Evolutionary conservation across 2,113 vertebrate genomes (phyloP).

Genomic region (Cervus canadensis): DNA sequence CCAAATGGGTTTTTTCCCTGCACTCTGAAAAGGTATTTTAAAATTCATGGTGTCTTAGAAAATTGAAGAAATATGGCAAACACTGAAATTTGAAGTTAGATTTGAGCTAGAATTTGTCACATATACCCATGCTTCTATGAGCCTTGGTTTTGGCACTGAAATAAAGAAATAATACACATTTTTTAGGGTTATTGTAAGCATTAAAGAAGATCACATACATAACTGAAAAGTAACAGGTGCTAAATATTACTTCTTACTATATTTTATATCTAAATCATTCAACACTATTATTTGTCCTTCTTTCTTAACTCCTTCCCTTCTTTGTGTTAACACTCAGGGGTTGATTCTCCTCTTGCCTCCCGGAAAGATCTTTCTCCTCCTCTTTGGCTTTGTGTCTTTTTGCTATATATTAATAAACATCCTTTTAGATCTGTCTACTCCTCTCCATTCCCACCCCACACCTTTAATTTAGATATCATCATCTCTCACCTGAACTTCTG

Average conservation of each 20-base stretch:
- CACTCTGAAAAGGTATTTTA: not conserved
- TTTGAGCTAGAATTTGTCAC: not conserved
- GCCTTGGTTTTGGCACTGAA: not conserved
- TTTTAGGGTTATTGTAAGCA: not conserved
- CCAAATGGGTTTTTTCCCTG: not conserved
- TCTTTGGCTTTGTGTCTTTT: not conserved
- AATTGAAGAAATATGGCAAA: not conserved
- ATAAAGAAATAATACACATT: not conserved
- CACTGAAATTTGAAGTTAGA: not conserved
- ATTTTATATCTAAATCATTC: not conserved
- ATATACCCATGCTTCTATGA: not conserved
- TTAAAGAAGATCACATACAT: not conserved
- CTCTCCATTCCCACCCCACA: not conserved
- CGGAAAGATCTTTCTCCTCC: not conserved
- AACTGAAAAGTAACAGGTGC: not conserved
- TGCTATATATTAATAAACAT: not conserved
- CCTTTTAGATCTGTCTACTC: not conserved
- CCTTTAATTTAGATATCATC: not conserved
- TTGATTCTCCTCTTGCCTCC: not conserved
- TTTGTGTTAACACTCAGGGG: not conserved
- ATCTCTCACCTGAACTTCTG: not conserved
- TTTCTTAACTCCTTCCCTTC: not conserved
- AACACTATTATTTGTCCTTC: not conserved
- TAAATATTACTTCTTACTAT: slow-evolving; percentile 1
- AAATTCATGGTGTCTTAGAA: not conserved